Evolutionary conservation across 2,113 vertebrate species (phyloP), one percentile per base, ranked within the genome.

Genomic region (Sebastes schlegelii): DNA sequence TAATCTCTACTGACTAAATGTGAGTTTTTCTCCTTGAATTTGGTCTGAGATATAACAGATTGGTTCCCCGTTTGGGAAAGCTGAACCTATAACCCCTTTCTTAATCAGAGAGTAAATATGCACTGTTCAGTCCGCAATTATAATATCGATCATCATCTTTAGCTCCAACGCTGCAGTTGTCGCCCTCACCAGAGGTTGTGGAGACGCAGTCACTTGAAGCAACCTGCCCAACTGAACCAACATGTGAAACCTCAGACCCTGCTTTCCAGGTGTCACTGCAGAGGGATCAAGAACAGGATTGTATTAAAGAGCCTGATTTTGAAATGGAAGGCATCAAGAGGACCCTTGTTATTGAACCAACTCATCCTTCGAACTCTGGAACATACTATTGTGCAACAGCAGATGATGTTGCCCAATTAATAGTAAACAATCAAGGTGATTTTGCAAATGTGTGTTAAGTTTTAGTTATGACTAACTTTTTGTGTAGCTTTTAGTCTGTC

Each of bases 341-440:
- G 87, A 95, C 90, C 67, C 95, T 99, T 87, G 91, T 96, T 89
- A 93, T 98, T 93, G 94, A 95, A 77, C 94, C 92, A 58, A 94
- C 95, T 80, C 95, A 95, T 42, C 93, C 92, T 0, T 95, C 97
- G 84, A 97, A 97, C 5, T 91, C 95, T 12, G 97, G 97, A 83
- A 69, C 88, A 75, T 98, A 98, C 88, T 96, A 97, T 91, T 97
- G 96, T 0, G 96, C 97, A 93, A 97, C 95, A 85, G 95, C 94
- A 51, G 95, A 97, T 74, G 97, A 97, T 74, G 96, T 97, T 0
- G 85, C 97, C 85, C 96, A 96, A 86, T 97, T 98, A 64, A 96
- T 97, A 6, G 91, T 97, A 92, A 95, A 94, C 88, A 93, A 97
- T 83, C 94, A 96, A 93, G 97, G 97, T 99, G 91, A 96, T 80